Conservation (phyloP, 2,888 invertebrate genomes). For the Bimastos eiseni region DNA sequence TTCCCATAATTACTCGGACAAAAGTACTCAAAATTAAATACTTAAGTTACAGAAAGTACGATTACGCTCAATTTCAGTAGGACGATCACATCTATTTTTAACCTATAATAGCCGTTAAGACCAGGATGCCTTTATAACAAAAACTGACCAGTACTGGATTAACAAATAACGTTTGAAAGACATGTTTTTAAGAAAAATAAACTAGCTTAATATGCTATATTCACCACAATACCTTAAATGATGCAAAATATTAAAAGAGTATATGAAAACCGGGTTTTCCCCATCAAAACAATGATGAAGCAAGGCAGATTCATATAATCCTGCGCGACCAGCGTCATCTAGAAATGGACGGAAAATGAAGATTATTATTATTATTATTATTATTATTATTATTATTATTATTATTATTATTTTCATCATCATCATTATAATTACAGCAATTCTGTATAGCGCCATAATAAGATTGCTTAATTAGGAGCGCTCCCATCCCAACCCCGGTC, state of each 20-base stretch:
- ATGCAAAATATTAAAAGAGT: neutral
- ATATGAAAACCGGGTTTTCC: neutral
- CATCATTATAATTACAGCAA: too few species aligned
- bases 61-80: neutral
- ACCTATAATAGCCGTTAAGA: neutral
- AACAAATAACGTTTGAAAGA: neutral
- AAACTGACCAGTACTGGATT: neutral
- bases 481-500: too few species aligned
- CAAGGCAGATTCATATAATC: neutral
- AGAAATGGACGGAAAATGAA: neutral
- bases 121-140: neutral
- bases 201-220: neutral
- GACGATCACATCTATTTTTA: neutral
- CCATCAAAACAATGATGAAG: neutral
- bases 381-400: neutral
- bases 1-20: neutral
- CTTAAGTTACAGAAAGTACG: neutral
- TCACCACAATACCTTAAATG: neutral
- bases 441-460: too few species aligned
- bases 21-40: neutral
- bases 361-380: neutral
- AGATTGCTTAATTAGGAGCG: too few species aligned
- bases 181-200: neutral
- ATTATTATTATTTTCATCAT: too few species aligned
- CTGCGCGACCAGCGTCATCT: neutral